These are phyloP conservation scores for Lasioglossum albipes DNA, from an alignment of 1,140 invertebrate genomes.

Conservation along the genomic window DNA sequence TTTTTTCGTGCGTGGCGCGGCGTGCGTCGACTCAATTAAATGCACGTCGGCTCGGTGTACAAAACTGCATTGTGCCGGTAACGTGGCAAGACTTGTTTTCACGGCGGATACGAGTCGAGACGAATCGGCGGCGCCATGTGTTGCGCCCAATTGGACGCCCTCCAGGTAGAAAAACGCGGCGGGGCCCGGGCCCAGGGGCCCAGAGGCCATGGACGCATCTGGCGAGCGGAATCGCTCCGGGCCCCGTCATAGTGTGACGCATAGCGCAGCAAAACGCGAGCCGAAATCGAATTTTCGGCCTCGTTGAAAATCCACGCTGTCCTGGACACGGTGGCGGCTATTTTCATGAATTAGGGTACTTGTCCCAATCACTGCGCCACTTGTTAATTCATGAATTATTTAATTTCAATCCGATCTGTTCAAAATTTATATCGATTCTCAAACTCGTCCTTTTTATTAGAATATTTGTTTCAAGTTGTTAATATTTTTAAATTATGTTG, in stretches of 20 bases:
- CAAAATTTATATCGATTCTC: too few relatives aligned
- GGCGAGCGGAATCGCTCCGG: slow-evolving; percentile 70
- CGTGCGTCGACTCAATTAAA: slow-evolving; percentile 2
- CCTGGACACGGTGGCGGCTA: not conserved
- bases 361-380: too few relatives aligned
- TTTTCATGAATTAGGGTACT: too few relatives aligned
- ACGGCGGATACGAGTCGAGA: slow-evolving; percentile 48
- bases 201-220: slow-evolving; percentile 69
- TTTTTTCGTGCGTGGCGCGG: too few relatives aligned
- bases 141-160: slow-evolving; percentile 70
- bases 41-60: not conserved
- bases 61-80: not conserved
- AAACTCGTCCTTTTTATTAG: too few relatives aligned
- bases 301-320: slow-evolving; percentile 50
- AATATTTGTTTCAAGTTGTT: too few relatives aligned
- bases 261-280: slow-evolving; percentile 40
- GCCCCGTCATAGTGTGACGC: slow-evolving; percentile 25
- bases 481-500: too few relatives aligned
- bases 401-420: too few relatives aligned
- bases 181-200: slow-evolving; percentile 56
- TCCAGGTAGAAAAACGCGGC: slow-evolving; percentile 74
- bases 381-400: too few relatives aligned
- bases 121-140: slow-evolving; percentile 74
- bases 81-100: slow-evolving; percentile 37
- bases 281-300: slow-evolving; percentile 19